Evolutionary conservation across 2,797 vertebrate genomes (phyloP).

Genomic region (Myripristis jacobus): DNA sequence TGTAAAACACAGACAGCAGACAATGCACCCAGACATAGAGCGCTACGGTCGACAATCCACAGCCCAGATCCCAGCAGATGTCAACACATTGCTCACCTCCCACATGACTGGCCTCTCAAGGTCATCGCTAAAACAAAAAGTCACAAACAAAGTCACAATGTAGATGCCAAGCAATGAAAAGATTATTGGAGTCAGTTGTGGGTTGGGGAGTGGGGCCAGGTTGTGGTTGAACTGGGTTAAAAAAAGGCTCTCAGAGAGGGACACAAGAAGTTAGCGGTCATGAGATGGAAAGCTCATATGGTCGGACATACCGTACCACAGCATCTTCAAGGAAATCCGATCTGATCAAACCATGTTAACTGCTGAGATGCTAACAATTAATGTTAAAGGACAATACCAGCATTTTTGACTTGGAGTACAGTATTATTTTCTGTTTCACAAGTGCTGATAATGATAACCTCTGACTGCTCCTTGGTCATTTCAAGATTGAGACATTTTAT

Average conservation of each 20-base stretch:
- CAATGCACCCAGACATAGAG: conserved; percentile 19
- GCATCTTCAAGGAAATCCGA: conserved; percentile 7
- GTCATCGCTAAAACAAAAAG: conserved; percentile 50
- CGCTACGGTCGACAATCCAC: conserved; percentile 13
- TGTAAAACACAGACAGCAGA: neutral
- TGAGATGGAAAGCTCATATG: conserved; percentile 38
- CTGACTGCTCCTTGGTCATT: no score
- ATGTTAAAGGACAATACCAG: neutral
- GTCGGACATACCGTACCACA: conserved; percentile 3
- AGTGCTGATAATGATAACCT: no score
- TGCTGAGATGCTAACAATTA: neutral
- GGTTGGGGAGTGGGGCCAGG: conserved; percentile 3
- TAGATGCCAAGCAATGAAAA: conserved; percentile 32
- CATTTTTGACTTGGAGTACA: no score
- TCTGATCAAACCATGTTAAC: neutral
- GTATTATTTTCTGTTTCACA: no score
- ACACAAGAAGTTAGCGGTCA: conserved; percentile 23
- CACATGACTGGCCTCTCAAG: conserved; percentile 54
- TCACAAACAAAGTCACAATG: conserved; percentile 39
- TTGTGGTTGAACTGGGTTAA: conserved; percentile 8
- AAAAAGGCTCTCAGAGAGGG: conserved; percentile 10
- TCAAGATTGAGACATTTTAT: neutral
- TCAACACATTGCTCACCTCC: conserved; percentile 36
- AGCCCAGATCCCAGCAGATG: conserved; percentile 29
- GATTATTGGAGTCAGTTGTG: conserved; percentile 40